Evolutionary conservation across 2,797 vertebrate species (phyloP), one percentile per base, ranked within the genome.

Genomic region (Gephyroberyx darwinii): DNA sequence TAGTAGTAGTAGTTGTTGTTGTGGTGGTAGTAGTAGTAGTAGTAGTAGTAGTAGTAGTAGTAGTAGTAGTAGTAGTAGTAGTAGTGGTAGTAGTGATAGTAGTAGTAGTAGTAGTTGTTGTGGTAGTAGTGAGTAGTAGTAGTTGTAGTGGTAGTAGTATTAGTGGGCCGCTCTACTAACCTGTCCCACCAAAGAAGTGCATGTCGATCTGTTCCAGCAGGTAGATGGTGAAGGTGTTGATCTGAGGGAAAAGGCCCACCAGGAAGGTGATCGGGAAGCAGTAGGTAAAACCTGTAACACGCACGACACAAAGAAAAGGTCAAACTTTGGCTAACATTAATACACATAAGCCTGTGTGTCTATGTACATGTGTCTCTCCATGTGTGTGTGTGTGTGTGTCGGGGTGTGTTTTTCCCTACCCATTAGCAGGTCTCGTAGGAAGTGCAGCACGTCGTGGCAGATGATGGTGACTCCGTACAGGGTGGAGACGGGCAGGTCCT

Each of bases 171-270:
- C 5, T 13, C 41, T 43, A 43, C 82, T 30, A 39, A 99, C 98
- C 98, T 87, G 97, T 96, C 62, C 97, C 98, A 9, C 98, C 98
- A 76, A 99, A 99, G 64, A 97, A 74, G 81, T 99, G 93, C 89
- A 97, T 96, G 88, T 99, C 97, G 12, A 96, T 92, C 91, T 99
- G 97, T 83, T 99, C 98, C 89, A 99, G 87, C 74, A 98, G 88
- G 86, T 99, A 99, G 67, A 95, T 96, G 81, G 94, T 93, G 87
- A 99, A 99, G 35, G 97, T 99, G 93, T 99, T 96, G 92, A 99
- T 96, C 92, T 99, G 97, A 33, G 97, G 98, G 80, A 99, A 96
- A 82, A 99, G 96, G 35, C 98, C 98, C 35, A 99, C 92, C 66
- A 99, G 95, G 83, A 98, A 98, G 74, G 95, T 95, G 45, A 96